A percentile compares a stretch with the other conserved stretches of the same genome.
Evolutionary conservation across 1,140 invertebrate genomes (phyloP).

Genomic region (Schlechtendalia chinensis): DNA sequence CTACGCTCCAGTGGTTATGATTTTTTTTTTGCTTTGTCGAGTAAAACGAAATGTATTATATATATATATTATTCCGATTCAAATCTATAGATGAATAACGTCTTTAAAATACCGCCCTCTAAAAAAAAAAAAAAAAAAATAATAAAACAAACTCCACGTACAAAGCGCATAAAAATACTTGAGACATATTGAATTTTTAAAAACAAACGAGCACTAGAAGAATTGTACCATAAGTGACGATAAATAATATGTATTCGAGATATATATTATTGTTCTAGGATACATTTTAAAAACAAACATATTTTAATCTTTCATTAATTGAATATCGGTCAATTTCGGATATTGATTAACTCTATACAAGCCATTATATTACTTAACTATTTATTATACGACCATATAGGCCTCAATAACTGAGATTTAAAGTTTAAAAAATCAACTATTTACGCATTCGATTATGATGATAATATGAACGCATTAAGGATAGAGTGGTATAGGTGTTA

Average conservation of each 20-base stretch:
- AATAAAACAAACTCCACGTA: slow-evolving; percentile 11
- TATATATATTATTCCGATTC: not conserved
- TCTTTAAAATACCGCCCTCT: not conserved
- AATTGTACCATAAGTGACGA: too few relatives aligned
- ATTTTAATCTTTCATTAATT: too few relatives aligned
- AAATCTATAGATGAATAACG: not conserved
- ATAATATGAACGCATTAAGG: too few relatives aligned
- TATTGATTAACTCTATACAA: not conserved
- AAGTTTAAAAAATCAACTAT: not conserved
- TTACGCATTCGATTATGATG: not conserved
- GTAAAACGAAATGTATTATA: slow-evolving; percentile 41
- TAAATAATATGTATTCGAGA: too few relatives aligned
- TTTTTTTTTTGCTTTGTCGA: slow-evolving; percentile 30
- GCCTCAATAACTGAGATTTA: not conserved
- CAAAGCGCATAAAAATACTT: slow-evolving; percentile 18
- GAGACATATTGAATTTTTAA: too few relatives aligned
- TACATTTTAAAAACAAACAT: too few relatives aligned
- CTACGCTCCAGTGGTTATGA: slow-evolving; percentile 19
- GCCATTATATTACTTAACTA: not conserved
- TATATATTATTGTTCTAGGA: too few relatives aligned
- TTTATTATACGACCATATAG: not conserved
- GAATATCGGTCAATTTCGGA: too few relatives aligned
- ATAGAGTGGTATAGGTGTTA: too few relatives aligned
- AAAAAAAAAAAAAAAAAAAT: slow-evolving; percentile 14
- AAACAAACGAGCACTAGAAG: too few relatives aligned